Base-by-base conservation (phyloP, 2,888 invertebrate genomes). In the Morpho deidamia region DNA sequence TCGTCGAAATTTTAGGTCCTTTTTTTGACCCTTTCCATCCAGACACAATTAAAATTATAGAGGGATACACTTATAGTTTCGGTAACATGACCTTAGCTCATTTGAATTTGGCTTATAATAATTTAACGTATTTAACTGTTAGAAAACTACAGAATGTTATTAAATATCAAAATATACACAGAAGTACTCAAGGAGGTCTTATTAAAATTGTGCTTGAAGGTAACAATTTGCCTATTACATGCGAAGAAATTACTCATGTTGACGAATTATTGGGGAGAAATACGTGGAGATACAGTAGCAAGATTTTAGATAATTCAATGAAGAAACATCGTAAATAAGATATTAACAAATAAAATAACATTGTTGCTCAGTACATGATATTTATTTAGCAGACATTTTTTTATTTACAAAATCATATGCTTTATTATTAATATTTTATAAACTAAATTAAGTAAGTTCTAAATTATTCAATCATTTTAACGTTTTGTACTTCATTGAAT, bases 41-140 rank as follows among this genome's bases (percentile, higher is more conserved):
- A 2, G 46, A 59, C 0, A 57, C 46, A 23, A 55, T 66, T 1
- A 69, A 53, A 32, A 33, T 49, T 0, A 66, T 63, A 47, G 61
- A 75, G 7, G 68, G 62, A 1, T 43, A 52, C 33, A 48, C 53
- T 11, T 66, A 70, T 47, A 71, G 76, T 53, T 12, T 58, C 1
- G 81, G 83, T 0, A 84, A 83, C 51, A 67, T 77, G 47, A 55
- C 62, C 2, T 65, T 83, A 1, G 70, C 72, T 48, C 74, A 73
- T 62, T 66, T 83, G 41, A 84, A 83, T 61, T 56, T 83, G n/a
- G 65, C 76, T 0, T 82, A 78, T 52, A 84, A 83, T 51, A 62
- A 75, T 57, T 64, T 83, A 23, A 59, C 70, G 7, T 76, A 66
- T 56, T 7, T 63, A 1, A 69, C 66, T 52, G 40, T 80, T 1